phyloP scores from a whole-genome alignment of 2,113 vertebrate species.

The Crotophaga sulcirostris region DNA sequence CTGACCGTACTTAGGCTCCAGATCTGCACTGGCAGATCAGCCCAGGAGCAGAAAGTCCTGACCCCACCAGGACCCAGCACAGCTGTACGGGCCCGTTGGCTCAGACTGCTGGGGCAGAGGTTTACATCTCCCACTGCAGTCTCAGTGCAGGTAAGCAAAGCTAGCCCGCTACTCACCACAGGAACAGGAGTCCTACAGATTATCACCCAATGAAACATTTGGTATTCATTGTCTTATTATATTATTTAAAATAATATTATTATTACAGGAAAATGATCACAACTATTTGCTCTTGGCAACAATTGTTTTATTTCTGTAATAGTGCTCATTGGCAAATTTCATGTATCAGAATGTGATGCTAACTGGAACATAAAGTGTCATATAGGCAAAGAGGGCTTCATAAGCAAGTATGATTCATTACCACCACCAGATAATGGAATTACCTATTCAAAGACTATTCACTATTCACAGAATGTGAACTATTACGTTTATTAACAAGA shows the following conservation, averaged over 20 bases:
- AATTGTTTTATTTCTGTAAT: not conserved
- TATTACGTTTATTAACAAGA: not conserved
- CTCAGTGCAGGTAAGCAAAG: not conserved
- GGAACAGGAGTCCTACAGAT: not conserved
- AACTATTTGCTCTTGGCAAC: not conserved
- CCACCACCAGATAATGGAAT: not conserved
- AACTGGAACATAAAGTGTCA: not conserved
- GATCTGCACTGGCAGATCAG: too few species aligned
- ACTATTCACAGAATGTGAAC: not conserved
- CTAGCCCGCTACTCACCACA: not conserved
- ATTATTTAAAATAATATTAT: not conserved
- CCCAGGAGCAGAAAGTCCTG: too few species aligned
- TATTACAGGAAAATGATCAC: not conserved
- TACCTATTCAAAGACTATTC: not conserved
- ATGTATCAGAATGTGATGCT: not conserved
- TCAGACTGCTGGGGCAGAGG: not conserved
- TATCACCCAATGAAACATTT: not conserved
- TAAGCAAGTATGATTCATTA: not conserved
- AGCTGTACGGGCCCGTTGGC: not conserved
- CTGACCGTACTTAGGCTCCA: too few species aligned
- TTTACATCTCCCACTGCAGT: not conserved
- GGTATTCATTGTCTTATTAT: not conserved
- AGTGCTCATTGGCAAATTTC: not conserved
- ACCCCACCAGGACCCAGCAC: not conserved
- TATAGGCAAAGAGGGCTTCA: not conserved